These are phyloP conservation scores for Erebia aethiops DNA, from an alignment of 2,888 invertebrate genomes.

Conservation along the genomic window DNA sequence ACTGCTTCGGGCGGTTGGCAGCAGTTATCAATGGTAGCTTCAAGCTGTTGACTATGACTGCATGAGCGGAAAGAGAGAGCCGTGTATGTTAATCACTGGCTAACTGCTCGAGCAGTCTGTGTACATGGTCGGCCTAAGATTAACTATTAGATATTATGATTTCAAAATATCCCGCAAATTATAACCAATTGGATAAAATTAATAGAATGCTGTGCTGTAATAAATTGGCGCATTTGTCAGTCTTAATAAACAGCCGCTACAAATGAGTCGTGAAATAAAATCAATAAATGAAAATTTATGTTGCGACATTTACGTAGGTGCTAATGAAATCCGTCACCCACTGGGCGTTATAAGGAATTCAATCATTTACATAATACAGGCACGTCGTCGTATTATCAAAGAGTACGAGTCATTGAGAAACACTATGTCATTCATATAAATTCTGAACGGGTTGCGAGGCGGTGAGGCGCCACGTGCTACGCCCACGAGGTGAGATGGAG, in stretches of 20 bases:
- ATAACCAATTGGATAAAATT: neutral
- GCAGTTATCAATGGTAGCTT: too few species aligned
- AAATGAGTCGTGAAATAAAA: constrained; percentile 21
- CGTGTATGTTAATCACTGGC: too few species aligned
- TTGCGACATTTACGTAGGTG: constrained; percentile 23
- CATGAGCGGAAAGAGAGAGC: too few species aligned
- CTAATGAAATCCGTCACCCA: constrained; percentile 29
- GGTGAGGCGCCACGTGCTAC: constrained; percentile 42
- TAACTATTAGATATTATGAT: neutral
- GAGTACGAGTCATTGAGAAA: constrained; percentile 42
- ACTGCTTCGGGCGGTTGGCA: too few species aligned
- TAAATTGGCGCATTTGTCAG: constrained; percentile 18
- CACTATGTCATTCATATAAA: constrained; percentile 29
- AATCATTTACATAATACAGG: constrained; percentile 32
- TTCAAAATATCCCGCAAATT: neutral
- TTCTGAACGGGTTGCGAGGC: constrained; percentile 49
- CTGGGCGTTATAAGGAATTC: constrained; percentile 29
- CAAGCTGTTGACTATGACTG: too few species aligned
- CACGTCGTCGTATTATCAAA: constrained; percentile 19
- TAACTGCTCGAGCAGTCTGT: too few species aligned
- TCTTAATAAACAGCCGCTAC: constrained; percentile 12
- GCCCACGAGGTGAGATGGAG: constrained; percentile 47
- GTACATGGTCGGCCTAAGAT: too few species aligned
- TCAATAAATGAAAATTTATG: constrained; percentile 16
- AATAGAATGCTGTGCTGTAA: constrained; percentile 3